phyloP scores from a whole-genome alignment of 2,888 invertebrate species.

The Abscondita cerata region DNA sequence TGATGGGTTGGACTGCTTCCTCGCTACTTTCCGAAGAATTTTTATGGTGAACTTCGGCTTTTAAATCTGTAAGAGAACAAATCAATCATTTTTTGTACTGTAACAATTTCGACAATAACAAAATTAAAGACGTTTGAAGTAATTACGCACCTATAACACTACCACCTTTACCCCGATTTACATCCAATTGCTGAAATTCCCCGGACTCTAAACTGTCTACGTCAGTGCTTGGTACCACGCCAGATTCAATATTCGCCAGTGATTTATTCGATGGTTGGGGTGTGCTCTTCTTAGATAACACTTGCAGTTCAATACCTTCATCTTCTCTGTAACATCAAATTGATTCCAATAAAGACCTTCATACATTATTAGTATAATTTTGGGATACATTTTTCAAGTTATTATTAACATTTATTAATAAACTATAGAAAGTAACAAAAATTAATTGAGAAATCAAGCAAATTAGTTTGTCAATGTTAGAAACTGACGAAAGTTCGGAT shows the following conservation, averaged over 20 bases:
- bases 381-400: no score
- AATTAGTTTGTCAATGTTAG: no score
- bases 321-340: conserved; percentile 64
- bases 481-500: no score
- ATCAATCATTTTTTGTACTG: neutral
- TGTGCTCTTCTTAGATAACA: conserved; percentile 60
- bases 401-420: no score
- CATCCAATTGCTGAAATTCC: conserved; percentile 51
- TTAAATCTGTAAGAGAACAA: conserved; percentile 71
- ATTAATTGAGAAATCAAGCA: no score
- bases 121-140: neutral
- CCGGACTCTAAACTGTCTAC: conserved; percentile 58
- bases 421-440: no score
- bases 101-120: neutral
- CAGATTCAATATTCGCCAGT: conserved; percentile 48
- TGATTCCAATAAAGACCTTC: no score
- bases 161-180: conserved; percentile 48
- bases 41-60: conserved; percentile 92
- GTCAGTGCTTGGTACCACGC: conserved; percentile 49
- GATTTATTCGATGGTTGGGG: conserved; percentile 62
- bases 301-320: conserved; percentile 86
- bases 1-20: conserved; percentile 65
- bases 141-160: conserved; percentile 55
- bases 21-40: conserved; percentile 89
- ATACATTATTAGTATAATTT: no score